Evolutionary conservation across 2,797 vertebrate genomes (phyloP).

Genomic region (Rachycentron canadum): DNA sequence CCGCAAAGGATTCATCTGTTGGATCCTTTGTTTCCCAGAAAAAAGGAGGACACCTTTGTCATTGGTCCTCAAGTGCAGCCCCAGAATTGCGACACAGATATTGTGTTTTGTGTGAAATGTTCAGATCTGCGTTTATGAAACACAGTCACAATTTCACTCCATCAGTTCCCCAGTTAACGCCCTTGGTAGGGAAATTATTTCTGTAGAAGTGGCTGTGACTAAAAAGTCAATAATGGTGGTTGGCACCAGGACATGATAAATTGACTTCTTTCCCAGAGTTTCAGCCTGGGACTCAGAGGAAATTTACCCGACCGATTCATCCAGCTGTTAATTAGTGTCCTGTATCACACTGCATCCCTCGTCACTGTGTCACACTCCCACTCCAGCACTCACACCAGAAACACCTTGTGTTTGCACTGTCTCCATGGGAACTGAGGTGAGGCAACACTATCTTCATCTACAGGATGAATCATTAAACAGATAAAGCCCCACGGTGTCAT

Average conservation of each 20-base stretch:
- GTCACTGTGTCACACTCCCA: not conserved
- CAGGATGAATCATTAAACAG: not conserved
- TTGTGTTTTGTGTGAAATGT: not conserved
- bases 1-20: too few relatives aligned
- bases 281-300: not conserved
- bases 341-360: constrained; percentile 7
- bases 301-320: not conserved
- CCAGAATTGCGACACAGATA: too few relatives aligned
- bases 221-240: constrained; percentile 3
- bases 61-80: too few relatives aligned
- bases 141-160: not conserved
- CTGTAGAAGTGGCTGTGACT: not conserved
- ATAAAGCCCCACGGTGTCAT: not conserved
- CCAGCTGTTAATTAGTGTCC: constrained; percentile 60
- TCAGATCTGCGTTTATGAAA: not conserved
- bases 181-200: not conserved
- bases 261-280: not conserved
- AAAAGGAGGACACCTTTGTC: too few relatives aligned
- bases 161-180: not conserved
- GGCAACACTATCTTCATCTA: constrained; percentile 24
- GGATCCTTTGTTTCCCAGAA: too few relatives aligned
- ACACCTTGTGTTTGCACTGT: constrained; percentile 62
- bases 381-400: constrained; percentile 42
- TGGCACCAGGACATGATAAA: not conserved
- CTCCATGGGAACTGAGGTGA: constrained; percentile 60